Conservation (phyloP, 1,140 invertebrate species). For the Ylistrum balloti region DNA sequence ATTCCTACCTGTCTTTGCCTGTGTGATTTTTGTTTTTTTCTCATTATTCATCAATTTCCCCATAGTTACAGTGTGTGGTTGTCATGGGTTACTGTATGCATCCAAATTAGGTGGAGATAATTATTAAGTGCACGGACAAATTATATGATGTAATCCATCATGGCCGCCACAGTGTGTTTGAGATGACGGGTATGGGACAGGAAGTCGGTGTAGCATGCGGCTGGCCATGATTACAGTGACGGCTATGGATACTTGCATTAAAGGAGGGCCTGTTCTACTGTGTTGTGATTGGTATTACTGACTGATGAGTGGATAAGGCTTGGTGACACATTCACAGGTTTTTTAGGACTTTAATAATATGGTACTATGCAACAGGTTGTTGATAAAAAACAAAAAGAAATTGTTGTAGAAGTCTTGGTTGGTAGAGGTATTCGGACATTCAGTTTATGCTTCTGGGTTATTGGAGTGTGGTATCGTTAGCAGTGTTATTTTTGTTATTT, state of each 20-base stretch:
- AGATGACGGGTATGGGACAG: conserved; percentile 31
- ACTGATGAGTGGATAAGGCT: background rate
- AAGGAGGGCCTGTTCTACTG: background rate
- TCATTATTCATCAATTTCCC: conserved; percentile 31
- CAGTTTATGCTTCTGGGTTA: too few relatives aligned
- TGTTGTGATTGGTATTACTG: conserved; percentile 13
- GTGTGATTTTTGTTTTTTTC: background rate
- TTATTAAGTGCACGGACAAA: conserved; percentile 27
- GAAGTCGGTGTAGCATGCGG: background rate
- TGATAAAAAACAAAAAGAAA: background rate
- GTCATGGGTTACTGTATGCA: background rate
- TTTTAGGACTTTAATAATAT: conserved; percentile 21
- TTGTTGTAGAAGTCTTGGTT: background rate
- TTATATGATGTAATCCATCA: conserved; percentile 39
- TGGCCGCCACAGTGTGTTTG: background rate
- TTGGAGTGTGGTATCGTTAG: too few relatives aligned
- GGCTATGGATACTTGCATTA: background rate
- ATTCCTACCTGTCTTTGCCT: background rate
- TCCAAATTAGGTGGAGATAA: conserved; percentile 17
- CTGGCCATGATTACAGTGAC: background rate
- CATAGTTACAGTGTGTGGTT: background rate
- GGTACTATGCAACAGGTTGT: background rate
- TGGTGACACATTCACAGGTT: background rate
- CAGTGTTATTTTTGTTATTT: too few relatives aligned
- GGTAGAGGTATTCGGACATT: background rate